Conservation (phyloP, 2,797 vertebrate genomes). For the Spheniscus humboldti region DNA sequence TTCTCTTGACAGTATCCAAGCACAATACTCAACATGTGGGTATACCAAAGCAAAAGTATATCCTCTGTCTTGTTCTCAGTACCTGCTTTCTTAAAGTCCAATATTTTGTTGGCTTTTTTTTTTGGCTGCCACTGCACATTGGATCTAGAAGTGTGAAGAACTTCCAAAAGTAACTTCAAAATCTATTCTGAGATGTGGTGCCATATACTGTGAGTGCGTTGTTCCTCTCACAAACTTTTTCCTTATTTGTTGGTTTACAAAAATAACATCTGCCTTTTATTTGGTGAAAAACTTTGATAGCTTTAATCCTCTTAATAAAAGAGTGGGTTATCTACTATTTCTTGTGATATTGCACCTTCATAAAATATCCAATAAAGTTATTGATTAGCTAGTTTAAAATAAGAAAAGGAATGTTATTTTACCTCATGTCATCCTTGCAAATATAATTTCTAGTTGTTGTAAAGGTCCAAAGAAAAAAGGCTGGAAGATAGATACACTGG, state of each 20-base stretch:
- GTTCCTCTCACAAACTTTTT: neutral
- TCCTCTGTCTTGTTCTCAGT: neutral
- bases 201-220: too few species aligned
- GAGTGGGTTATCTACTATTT: neutral
- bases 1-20: neutral
- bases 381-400: neutral
- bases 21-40: neutral
- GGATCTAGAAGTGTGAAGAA: neutral
- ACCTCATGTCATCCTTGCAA: neutral
- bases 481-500: neutral
- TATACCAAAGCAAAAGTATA: neutral
- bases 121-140: neutral
- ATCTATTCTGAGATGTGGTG: neutral
- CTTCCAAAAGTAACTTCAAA: neutral
- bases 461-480: neutral
- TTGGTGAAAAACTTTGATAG: neutral
- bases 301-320: neutral
- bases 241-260: neutral
- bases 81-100: neutral
- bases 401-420: neutral
- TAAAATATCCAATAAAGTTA: neutral
- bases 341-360: neutral
- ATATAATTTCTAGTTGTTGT: neutral
- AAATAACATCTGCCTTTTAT: neutral
- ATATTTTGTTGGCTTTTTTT: neutral